Percentiles rank a stretch among this genome's conserved stretches.
These are phyloP conservation scores for Brachyhypopomus occidentalis DNA, from an alignment of 2,113 vertebrate genomes.

Conservation along the genomic window DNA sequence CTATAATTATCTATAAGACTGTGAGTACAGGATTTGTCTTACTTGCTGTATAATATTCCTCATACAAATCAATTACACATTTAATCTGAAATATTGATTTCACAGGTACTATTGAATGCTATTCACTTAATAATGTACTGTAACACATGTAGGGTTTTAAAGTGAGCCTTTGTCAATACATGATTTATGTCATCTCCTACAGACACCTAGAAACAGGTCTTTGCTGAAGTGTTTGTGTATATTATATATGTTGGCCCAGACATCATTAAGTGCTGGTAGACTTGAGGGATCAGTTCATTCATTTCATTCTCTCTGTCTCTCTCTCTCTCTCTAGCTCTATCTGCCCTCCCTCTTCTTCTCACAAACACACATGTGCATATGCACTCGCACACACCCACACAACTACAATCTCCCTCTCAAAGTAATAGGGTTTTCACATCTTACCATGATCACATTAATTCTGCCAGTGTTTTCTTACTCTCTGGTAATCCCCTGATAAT, in stretches of 20 bases:
- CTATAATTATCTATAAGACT: neutral
- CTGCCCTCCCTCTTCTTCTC: neutral
- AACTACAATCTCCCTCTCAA: neutral
- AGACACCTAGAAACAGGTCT: neutral
- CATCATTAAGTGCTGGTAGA: neutral
- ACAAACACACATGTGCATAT: neutral
- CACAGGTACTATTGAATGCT: too few relatives aligned
- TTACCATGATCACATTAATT: constrained; percentile 47
- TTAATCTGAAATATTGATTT: neutral
- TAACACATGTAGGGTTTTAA: neutral
- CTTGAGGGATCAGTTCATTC: constrained; percentile 14
- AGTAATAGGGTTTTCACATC: constrained; percentile 37
- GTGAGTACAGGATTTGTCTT: neutral
- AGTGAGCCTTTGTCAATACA: neutral
- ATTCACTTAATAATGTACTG: too few relatives aligned
- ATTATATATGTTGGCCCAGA: neutral
- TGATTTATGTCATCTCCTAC: neutral
- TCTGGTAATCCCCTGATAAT: constrained; percentile 36
- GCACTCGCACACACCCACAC: neutral
- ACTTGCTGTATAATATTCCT: neutral
- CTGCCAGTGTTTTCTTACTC: constrained; percentile 40
- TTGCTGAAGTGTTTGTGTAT: neutral
- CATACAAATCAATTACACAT: neutral
- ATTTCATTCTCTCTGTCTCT: neutral
- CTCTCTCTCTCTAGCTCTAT: neutral